phyloP scores from a whole-genome alignment of 2,797 vertebrate genomes.

The Limosa lapponica region DNA sequence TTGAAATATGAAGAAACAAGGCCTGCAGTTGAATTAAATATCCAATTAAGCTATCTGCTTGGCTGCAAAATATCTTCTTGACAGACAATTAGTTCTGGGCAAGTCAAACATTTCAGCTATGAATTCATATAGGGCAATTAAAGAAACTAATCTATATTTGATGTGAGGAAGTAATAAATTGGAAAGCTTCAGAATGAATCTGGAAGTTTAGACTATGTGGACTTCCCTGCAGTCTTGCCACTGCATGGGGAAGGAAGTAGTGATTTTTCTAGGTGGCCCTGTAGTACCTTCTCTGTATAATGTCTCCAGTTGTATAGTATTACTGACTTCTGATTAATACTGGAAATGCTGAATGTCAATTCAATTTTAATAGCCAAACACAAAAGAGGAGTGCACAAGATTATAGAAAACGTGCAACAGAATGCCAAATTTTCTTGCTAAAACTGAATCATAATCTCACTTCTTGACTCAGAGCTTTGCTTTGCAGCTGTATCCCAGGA shows the following conservation, averaged over 20 bases:
- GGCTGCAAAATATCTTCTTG: conserved; percentile 73
- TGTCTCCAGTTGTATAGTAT: not conserved
- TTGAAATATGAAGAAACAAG: conserved; percentile 62
- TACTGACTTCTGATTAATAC: not conserved
- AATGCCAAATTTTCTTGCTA: not conserved
- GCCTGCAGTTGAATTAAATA: conserved; percentile 75
- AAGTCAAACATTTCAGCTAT: conserved; percentile 69
- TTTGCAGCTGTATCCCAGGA: not conserved
- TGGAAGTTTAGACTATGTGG: not conserved
- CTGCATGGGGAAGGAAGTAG: not conserved
- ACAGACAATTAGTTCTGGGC: conserved; percentile 76
- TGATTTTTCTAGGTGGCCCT: not conserved
- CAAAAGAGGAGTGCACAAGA: not conserved
- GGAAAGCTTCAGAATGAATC: conserved; percentile 12
- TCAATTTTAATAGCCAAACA: not conserved
- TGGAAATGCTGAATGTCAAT: not conserved
- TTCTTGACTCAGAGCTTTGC: not conserved
- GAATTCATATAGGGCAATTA: conserved; percentile 72
- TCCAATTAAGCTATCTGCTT: conserved; percentile 77
- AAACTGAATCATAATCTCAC: not conserved
- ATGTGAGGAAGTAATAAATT: conserved; percentile 38
- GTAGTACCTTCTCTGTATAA: not conserved
- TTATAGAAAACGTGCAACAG: not conserved
- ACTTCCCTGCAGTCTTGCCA: not conserved
- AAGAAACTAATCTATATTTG: conserved; percentile 67